Conservation (phyloP, 2,113 vertebrate species). For the Trichechus manatus region DNA sequence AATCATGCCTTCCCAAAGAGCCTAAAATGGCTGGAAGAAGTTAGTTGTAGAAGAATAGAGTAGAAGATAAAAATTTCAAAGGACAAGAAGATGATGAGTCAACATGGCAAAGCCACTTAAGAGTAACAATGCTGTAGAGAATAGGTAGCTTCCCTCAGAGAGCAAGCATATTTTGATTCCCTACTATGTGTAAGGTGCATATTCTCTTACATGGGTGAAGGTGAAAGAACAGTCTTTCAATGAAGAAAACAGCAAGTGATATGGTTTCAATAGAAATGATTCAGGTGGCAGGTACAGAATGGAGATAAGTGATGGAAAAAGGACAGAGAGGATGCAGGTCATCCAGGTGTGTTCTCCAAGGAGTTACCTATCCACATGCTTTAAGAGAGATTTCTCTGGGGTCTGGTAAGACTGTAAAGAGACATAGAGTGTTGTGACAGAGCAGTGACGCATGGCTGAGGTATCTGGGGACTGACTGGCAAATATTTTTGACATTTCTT, state of each 20-base stretch:
- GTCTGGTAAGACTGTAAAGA: neutral
- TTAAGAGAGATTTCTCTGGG: neutral
- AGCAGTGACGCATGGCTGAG: neutral
- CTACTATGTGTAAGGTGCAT: neutral
- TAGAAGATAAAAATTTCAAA: conserved; percentile 19
- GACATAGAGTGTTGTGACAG: neutral
- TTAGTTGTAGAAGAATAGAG: neutral
- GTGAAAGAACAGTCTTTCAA: neutral
- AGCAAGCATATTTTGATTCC: neutral
- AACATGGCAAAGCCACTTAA: neutral
- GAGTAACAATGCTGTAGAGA: neutral
- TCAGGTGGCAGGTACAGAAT: neutral
- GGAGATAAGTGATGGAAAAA: neutral
- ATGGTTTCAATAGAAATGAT: neutral
- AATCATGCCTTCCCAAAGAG: neutral
- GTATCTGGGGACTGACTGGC: conserved; percentile 45
- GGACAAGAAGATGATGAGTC: neutral
- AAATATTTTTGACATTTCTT: conserved; percentile 73
- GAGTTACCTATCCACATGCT: neutral
- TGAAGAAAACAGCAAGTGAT: conserved; percentile 4
- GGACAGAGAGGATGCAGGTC: neutral
- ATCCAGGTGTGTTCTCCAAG: neutral
- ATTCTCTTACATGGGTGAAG: neutral
- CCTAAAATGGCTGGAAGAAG: neutral
- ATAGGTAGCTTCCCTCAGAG: neutral